These are phyloP conservation scores for Lerista edwardsae DNA, from an alignment of 2,797 vertebrate species.

Conservation along the genomic window DNA sequence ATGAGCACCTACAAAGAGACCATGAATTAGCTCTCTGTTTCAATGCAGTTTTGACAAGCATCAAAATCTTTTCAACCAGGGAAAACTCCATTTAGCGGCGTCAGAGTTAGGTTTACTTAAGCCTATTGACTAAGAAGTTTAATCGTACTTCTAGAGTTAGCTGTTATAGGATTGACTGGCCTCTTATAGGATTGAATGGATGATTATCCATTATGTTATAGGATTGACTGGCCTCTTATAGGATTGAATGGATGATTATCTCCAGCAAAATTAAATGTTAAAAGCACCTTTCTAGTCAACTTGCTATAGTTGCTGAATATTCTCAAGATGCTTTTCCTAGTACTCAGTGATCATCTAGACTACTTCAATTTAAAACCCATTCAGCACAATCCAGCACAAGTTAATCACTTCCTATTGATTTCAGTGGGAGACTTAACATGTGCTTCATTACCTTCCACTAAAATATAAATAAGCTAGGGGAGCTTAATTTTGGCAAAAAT, in stretches of 20 bases:
- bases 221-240: not conserved
- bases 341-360: too few relatives aligned
- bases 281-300: not conserved
- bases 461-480: not conserved
- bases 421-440: not conserved
- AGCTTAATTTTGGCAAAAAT: not conserved
- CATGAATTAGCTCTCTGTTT: accelerated
- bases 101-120: not conserved
- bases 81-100: too few relatives aligned
- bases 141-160: not conserved
- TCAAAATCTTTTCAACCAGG: not conserved
- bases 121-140: not conserved
- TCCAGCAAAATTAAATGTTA: too few relatives aligned
- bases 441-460: not conserved
- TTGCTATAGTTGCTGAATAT: not conserved
- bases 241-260: too few relatives aligned
- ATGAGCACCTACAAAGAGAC: conserved; percentile 85
- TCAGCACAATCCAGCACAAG: not conserved
- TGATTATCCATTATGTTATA: too few relatives aligned
- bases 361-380: not conserved
- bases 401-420: not conserved
- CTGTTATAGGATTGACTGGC: not conserved
- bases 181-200: too few relatives aligned
- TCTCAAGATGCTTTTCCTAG: not conserved
- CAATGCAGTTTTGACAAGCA: not conserved